Percentiles rank a stretch among this genome's conserved stretches.
phyloP scores from a whole-genome alignment of 2,797 vertebrate species.

The Pampus argenteus region DNA sequence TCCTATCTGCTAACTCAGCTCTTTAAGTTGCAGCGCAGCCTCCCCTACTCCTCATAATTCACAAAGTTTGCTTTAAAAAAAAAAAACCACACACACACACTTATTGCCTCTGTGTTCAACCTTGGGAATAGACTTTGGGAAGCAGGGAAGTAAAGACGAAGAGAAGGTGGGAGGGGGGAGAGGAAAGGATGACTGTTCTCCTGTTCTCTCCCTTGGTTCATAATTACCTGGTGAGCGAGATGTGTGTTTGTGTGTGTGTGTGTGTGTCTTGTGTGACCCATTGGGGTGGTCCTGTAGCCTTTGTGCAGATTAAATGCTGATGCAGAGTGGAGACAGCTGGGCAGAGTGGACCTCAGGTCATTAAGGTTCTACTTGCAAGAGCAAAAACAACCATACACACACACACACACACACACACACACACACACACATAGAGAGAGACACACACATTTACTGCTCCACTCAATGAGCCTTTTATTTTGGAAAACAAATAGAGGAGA shows the following conservation, averaged over 20 bases:
- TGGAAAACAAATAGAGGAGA: conserved; percentile 71
- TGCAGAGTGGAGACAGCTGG: conserved; percentile 80
- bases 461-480: conserved; percentile 78
- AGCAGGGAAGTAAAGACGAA: conserved; percentile 48
- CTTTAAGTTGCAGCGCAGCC: conserved; percentile 66
- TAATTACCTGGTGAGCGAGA: conserved; percentile 76
- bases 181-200: conserved; percentile 62
- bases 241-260: conserved; percentile 40
- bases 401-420: conserved; percentile 32
- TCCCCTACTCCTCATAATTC: conserved; percentile 69
- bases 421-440: conserved; percentile 32
- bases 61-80: conserved; percentile 70
- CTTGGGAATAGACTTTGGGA: conserved; percentile 70
- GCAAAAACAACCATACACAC: conserved; percentile 59
- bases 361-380: conserved; percentile 73
- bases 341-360: conserved; percentile 73
- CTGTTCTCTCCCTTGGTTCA: conserved; percentile 64
- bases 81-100: conserved; percentile 27
- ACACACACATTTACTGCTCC: conserved; percentile 19
- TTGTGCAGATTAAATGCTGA: conserved; percentile 78
- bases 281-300: conserved; percentile 75
- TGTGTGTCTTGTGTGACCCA: conserved; percentile 53
- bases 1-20: conserved; percentile 76
- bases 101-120: conserved; percentile 61
- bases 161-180: conserved; percentile 28